Evolutionary conservation across 1,140 invertebrate genomes (phyloP), one percentile per base, ranked within the genome.

Genomic region (Bombus superbus): DNA sequence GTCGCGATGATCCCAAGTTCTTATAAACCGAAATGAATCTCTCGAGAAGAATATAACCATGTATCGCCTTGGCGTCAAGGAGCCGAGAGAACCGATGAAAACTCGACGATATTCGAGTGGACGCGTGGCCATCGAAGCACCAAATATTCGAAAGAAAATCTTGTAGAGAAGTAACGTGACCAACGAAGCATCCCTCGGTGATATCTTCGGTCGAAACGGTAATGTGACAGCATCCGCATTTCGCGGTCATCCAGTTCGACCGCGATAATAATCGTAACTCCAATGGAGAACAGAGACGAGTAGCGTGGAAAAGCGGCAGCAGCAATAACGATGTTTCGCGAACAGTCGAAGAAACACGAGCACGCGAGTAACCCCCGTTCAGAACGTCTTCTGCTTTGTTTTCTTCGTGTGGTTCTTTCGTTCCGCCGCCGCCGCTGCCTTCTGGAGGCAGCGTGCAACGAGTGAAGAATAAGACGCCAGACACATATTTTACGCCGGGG

Each of bases 401-500:
- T 82, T 86, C 86, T 75, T 80, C 77, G 68, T 76, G 18, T 57
- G 38, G n/a, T 77, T 84, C 83, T 73, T 83, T 86, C 40, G 73
- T 87, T 86, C 68, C 84, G 81, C 76, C 69, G 76, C 57, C 64
- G 87, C 85, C 74, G 79, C 38, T 53, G 79, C 68, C 81, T 83
- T 75, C 74, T 66, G 47, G 66, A 90, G 88, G 83, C 88, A 86
- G 83, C 78, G 93, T 35, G 73, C 74, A 93, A 90, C 94, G 94
- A 92, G 91, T 94, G 94, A 95, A 94, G 94, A 95, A 95, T 95
- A 95, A 94, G 93, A 95, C 90, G 92, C 94, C 94, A 95, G 94
- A 94, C 94, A 92, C 92, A 94, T 95, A 95, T 93, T 94, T 95
- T 88, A 82, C 87, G 72, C 81, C 79, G 87, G 81, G 77, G 82